Evolutionary conservation across 2,113 vertebrate species (phyloP), one percentile per base, ranked within the genome.

Genomic region (Hemiprocne comata): DNA sequence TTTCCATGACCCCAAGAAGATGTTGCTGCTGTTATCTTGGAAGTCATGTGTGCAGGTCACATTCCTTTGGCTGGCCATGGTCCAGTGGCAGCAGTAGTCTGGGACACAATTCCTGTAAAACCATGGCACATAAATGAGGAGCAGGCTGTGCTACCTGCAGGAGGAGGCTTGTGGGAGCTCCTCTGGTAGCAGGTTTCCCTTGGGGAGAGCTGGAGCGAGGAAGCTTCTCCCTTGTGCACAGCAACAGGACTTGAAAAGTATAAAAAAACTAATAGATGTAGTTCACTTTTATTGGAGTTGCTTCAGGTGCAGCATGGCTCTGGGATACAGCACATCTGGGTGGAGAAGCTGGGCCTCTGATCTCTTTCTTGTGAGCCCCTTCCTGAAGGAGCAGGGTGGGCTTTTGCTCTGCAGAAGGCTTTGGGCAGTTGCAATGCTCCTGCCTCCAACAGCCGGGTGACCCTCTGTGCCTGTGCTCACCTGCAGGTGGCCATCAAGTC

Each of bases 401-500:
- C 21, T 42, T 31, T 17, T 7, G 17, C 79, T 19, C 19, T 54
- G 34, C 36, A n/a, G 4, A 1, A 31, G 23, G n/a, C 38, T 50
- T 17, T 2, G 61, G 75, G 71, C 24, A 16, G 9, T 42, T 7
- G 2, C 1, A 2, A 4, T 9, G 29, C 46, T 42, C 19, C 58
- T 53, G 58, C 17, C 17, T 14, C 62, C 1, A 1, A 3, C 48
- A 29, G 33, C 34, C 0, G 3, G 38, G 18, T 80, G 25, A 75
- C 76, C 72, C 48, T n/a, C 77, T 53, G 33, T 28, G 16, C 42
- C 1, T 79, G 28, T 71, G 60, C 23, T 76, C 46, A 1, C 40
- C 46, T 2, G 0, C 94, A 99, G 99, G 99, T 99, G 93, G 99
- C 99, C 46, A 99, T 99, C 91, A 99, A 99, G 96, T 99, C 98